Evolutionary conservation across 2,113 vertebrate species (phyloP), one percentile per base, ranked within the genome.

Genomic region (Alectura lathami): DNA sequence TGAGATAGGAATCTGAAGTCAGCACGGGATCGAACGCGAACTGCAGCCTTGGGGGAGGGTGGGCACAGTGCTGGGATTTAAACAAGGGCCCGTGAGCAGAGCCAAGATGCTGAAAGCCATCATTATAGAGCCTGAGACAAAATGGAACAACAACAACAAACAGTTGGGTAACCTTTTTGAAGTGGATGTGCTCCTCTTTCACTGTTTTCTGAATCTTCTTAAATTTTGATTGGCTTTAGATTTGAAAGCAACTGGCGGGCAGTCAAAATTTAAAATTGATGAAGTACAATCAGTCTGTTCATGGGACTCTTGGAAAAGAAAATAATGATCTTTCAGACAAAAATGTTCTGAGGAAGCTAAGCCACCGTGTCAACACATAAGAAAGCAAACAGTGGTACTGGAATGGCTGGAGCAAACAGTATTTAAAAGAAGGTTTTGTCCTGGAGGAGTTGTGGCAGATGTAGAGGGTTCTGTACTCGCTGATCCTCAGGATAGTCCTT

Each of bases 311-410:
- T 96, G 76, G 85, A 90, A 94, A 96, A 89, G 82, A 94, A 96
- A 94, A 94, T 94, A 96, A 95, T 86, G 93, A 90, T 94, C 73
- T 88, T 88, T 84, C 73, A 96, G 88, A 95, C 70, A 96, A 95
- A 97, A 96, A 89, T 84, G 86, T 86, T 92, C 80, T 43, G 67
- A 89, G 95, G 93, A 96, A 96, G 93, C 89, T 95, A 94, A 95
- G 86, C 81, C 74, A 87, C 88, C 78, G 82, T 82, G 75, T 92
- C 88, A 95, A 92, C 74, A 93, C 81, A 90, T 91, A 95, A 92
- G 76, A 93, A 94, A 94, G 77, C 59, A 90, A 96, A 90, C 50
- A 83, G 85, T 81, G 54, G 78, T 83, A 83, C 68, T 83, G 64
- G 89, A 94, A 83, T 76, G 66, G 36, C 70, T 79, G 66, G 50